phyloP scores from a whole-genome alignment of 2,797 vertebrate species.

The Coregonus sp. region DNA sequence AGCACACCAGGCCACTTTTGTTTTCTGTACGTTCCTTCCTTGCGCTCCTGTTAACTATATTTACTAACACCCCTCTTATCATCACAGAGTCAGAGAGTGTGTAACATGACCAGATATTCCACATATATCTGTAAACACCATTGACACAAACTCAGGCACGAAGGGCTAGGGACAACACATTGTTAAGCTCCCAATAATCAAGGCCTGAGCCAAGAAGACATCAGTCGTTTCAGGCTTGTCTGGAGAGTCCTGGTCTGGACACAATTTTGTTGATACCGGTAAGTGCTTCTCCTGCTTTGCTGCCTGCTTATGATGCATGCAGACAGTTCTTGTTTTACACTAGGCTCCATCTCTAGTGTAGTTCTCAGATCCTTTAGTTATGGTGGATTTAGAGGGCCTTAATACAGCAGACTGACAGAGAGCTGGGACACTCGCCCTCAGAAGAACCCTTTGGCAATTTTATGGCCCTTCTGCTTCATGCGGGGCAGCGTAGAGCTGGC shows the following conservation, averaged over 20 bases:
- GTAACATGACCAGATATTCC: slow-evolving; percentile 4
- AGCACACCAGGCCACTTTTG: background rate
- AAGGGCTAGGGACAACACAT: background rate
- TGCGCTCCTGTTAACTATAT: background rate
- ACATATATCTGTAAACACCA: background rate
- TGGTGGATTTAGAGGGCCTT: slow-evolving; percentile 8
- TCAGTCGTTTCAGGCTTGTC: background rate
- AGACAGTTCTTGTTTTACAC: slow-evolving; percentile 28
- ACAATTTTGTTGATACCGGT: background rate
- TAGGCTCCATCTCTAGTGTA: slow-evolving; percentile 22
- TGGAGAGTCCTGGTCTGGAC: too few relatives aligned
- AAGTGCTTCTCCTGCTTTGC: slow-evolving; percentile 56
- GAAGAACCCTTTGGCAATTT: slow-evolving; percentile 95
- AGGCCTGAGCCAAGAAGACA: background rate
- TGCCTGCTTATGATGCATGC: slow-evolving; percentile 28
- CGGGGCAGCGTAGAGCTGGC: slow-evolving; percentile 91
- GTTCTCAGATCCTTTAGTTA: slow-evolving; percentile 21
- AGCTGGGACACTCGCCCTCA: slow-evolving; percentile 59
- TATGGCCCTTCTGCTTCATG: slow-evolving; percentile 95
- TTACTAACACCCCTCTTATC: background rate
- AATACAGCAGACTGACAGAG: slow-evolving; percentile 3
- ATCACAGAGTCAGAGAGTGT: background rate
- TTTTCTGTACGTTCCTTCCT: background rate
- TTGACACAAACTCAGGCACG: background rate
- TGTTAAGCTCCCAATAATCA: background rate